Evolutionary conservation across 1,140 invertebrate species (phyloP).

Genomic region (Caenorhabditis briggsae): DNA sequence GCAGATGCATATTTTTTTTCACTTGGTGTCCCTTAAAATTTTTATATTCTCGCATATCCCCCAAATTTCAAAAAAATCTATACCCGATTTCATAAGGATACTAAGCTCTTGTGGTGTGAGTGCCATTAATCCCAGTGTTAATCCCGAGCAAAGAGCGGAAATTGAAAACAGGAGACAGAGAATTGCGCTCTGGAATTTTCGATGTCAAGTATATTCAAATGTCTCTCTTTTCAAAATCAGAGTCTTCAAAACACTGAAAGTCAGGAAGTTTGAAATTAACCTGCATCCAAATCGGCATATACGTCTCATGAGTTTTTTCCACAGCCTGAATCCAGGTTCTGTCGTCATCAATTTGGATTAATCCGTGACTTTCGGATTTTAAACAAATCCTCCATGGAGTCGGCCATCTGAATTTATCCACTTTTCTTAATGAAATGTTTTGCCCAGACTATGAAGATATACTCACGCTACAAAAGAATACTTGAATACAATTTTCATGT

Average conservation of each 20-base stretch:
- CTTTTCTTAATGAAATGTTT: background rate
- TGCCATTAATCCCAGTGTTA: slow-evolving; percentile 10
- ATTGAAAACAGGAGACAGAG: slow-evolving; percentile 25
- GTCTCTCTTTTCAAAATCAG: too few relatives aligned
- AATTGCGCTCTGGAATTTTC: background rate
- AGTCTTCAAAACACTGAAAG: too few relatives aligned
- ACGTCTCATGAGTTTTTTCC: slow-evolving; percentile 16
- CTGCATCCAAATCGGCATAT: slow-evolving; percentile 23
- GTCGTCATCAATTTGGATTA: slow-evolving; percentile 31
- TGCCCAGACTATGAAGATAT: too few relatives aligned
- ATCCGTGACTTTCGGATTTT: slow-evolving; percentile 20
- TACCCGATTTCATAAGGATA: slow-evolving; percentile 38
- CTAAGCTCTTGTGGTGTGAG: slow-evolving; percentile 29
- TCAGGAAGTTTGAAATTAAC: background rate
- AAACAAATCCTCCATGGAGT: slow-evolving; percentile 29
- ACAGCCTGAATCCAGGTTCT: slow-evolving; percentile 37
- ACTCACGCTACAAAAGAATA: slow-evolving; percentile 17
- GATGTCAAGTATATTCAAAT: background rate
- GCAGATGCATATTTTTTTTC: slow-evolving; percentile 71
- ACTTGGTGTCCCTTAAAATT: slow-evolving; percentile 69
- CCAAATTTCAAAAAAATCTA: background rate
- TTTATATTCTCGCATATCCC: too few relatives aligned
- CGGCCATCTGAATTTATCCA: background rate
- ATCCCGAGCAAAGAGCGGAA: background rate
- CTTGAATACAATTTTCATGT: slow-evolving; percentile 39